Conservation (phyloP, 30 jellyfish, hydroid and myxozoan genomes). For the Rhopilema esculentum region DNA sequence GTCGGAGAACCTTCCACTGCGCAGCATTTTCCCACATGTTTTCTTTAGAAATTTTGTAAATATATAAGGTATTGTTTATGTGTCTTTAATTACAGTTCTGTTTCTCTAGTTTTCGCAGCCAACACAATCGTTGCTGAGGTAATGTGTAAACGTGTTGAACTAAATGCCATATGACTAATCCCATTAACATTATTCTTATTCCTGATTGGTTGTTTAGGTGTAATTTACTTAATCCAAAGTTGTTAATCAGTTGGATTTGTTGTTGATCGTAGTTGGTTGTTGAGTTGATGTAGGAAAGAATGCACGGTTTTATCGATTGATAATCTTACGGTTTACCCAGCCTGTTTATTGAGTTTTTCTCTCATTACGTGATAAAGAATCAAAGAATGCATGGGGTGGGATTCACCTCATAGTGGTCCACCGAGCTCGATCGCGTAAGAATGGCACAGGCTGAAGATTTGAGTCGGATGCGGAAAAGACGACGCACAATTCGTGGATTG, state of each 20-base stretch:
- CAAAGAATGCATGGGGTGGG: neutral
- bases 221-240: neutral
- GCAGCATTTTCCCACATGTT: neutral
- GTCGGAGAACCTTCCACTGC: neutral
- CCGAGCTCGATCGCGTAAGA: conserved; percentile 21
- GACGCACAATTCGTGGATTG: conserved; percentile 15
- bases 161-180: neutral
- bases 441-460: conserved; percentile 22
- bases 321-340: neutral
- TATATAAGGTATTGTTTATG: neutral
- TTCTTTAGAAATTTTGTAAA: neutral
- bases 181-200: neutral
- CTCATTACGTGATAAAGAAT: neutral
- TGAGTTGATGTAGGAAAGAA: neutral
- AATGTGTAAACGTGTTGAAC: neutral
- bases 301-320: neutral
- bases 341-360: neutral
- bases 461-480: conserved; percentile 2
- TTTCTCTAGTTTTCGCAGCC: neutral
- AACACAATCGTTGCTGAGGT: neutral
- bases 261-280: neutral
- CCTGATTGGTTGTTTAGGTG: neutral
- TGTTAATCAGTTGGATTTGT: neutral
- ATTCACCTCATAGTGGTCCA: conserved; percentile 17
- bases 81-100: neutral